Evolutionary conservation across 1,140 invertebrate species (phyloP), one percentile per base, ranked within the genome.

Genomic region (Thalassaphorura encarpata): DNA sequence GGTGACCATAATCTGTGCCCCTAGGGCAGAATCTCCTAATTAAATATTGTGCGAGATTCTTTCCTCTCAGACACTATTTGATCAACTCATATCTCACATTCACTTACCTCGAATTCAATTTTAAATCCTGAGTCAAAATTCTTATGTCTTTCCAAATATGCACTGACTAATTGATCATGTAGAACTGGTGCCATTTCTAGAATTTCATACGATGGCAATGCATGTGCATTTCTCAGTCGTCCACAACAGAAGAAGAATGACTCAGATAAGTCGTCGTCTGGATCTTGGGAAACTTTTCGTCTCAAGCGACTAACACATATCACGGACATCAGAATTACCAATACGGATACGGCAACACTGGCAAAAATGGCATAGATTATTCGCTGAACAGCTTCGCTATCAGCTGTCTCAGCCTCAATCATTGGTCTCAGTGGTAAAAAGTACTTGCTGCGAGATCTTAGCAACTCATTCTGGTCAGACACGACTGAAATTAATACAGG

Each of bases 101-200:
- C 21, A 45, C 6, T 21, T 54, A 70, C 70, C 66, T 76, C 87
- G 69, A 89, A 90, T 69, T 91, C 87, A 49, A 87, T 82, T 67
- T 89, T 82, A 70, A 92, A 92, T 1, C 86, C 86, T 66, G 87
- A 88, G 69, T 90, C 88, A 0, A 84, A 87, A 72, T 91, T 86
- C 33, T 83, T 79, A 66, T 89, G 86, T 24, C 87, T 75, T 59
- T 89, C 85, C 0, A 83, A 75, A 64, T 84, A 90, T 0, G 85
- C 81, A 48, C 79, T 75, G 6, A 84, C 75, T 1, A 92, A 72
- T 19, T 88, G 80, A 2, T 74, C 70, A 67, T 80, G 82, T 1
- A 78, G 70, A 61, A 92, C 83, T 0, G 87, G 85, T n/a, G 83
- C 80, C 74, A 88, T 82, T 67, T 87, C 84, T 1, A 86, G 84